Base-by-base conservation (phyloP, 2,888 invertebrate genomes). In the Chrysopilus asiliformis region DNA sequence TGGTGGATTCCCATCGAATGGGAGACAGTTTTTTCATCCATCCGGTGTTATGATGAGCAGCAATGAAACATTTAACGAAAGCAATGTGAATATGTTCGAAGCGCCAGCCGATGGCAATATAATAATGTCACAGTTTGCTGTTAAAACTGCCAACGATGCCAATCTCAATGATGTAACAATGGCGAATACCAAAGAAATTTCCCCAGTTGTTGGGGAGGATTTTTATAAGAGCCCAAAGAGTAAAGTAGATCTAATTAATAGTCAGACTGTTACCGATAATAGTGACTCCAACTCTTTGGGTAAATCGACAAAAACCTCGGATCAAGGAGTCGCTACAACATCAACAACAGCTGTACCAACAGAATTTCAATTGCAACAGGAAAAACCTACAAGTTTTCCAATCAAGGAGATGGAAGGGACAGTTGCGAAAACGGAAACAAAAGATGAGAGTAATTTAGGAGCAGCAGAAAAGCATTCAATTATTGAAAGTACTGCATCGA, bases 161-260 rank as follows among this genome's bases (percentile, higher is more conserved):
- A 36, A 24, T 34, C 39, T 39, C 28, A 18, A 16, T 19, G 42
- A 37, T 17, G 5, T n/a, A 26, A 12, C 12, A 26, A 12, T 7
- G 5, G 26, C 13, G 7, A 26, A 8, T 13, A 26, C n/a, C 7
- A 26, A 5, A 5, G 26, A 12, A 10, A 26, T 5, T 26, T 7
- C 4, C 26, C 9, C 4, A 12, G 12, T 10, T 34, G 36, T 24
- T 33, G 38, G 41, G 34, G 67, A 71, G 34, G 68, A 73, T 36
- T 70, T 72, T 62, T 69, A 72, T 58, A 65, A 72, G 8, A 68
- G 67, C 50, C 75, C 76, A 47, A 78, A 76, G 54, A 55, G 54
- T 51, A 42, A 44, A 34, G 36, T 34, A 32, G 36, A 36, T 31
- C 26, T 20, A 15, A 32, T 29, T 34, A 38, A 36, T 34, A 36